Base-by-base conservation (phyloP, 2,888 invertebrate species). In the Acholoe squamosa region DNA sequence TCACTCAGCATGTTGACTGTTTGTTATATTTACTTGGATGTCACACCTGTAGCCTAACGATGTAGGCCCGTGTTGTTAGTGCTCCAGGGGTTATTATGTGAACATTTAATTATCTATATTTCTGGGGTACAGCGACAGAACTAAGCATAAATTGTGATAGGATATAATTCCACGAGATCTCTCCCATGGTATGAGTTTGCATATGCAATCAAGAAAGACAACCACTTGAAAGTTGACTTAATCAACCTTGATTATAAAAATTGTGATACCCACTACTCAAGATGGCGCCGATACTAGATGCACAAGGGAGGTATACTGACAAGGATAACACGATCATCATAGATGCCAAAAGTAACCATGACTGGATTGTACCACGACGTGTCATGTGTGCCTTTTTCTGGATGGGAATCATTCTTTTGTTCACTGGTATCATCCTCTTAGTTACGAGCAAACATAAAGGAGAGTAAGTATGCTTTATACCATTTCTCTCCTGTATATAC, bases 401-500 rank as follows among this genome's bases (percentile, higher is more conserved):
- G 89, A 91, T 93, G 25, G 94, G 94, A 28, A 91, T 94, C 89
- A 91, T 94, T 25, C 92, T 95, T 19, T 91, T 94, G 19, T 94
- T 95, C 89, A 93, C 93, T 25, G 94, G 94, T 28, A 93, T 93
- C 31, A 93, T 95, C 12, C 92, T 95, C 0, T 90, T 94, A 0
- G 93, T 93, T 19, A 93, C 93, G 28, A 92, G 92, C 91, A 93
- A 92, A 71, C 93, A 93, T 91, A 93, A 92, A 34, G 92, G 92
- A 56, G 61, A 33, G 93, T 93, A 51, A 91, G 93, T 92, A 90
- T 5, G 25, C 33, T 77, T 25, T 90, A 43, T 31, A 25, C 34
- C 1, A 12, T 61, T 61, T 43, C 43, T 43, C n/a, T n/a, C n/a
- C n/a, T n/a, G n/a, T n/a, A n/a, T n/a, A n/a, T n/a, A n/a, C n/a